A percentile compares a stretch with the other conserved stretches of the same genome.
Evolutionary conservation across 30 jellyfish, hydroid and myxozoan genomes (phyloP).

Genomic region (Sanderia malayensis): DNA sequence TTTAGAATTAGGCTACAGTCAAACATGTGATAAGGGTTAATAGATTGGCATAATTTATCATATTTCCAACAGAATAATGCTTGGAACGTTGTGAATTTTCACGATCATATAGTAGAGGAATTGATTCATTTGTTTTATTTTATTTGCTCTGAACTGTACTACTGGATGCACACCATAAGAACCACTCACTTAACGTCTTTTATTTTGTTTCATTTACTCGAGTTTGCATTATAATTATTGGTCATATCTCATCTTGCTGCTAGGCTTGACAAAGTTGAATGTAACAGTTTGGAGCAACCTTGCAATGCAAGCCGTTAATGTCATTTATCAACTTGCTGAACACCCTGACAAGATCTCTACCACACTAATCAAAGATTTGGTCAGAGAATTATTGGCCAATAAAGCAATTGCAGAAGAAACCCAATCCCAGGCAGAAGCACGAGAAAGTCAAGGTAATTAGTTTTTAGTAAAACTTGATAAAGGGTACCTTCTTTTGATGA

Average conservation of each 20-base stretch:
- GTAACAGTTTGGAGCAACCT: conserved; percentile 73
- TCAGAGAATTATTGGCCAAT: conserved; percentile 37
- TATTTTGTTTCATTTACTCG: not conserved
- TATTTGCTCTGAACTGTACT: too few relatives aligned
- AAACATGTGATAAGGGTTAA: too few relatives aligned
- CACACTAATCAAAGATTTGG: conserved; percentile 51
- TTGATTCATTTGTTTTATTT: too few relatives aligned
- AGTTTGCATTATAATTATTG: not conserved
- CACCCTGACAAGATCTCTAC: conserved; percentile 80
- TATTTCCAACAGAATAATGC: too few relatives aligned
- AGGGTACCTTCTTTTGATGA: too few relatives aligned
- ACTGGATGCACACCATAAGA: too few relatives aligned
- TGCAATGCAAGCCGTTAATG: conserved; percentile 71
- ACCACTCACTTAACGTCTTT: not conserved
- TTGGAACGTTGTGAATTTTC: too few relatives aligned
- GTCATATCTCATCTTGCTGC: not conserved
- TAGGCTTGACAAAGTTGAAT: conserved; percentile 39
- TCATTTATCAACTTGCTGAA: conserved; percentile 80
- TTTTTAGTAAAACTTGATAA: too few relatives aligned
- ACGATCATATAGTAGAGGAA: too few relatives aligned
- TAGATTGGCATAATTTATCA: too few relatives aligned
- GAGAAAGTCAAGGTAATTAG: conserved; percentile 12
- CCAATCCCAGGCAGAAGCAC: not conserved
- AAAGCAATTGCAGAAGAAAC: conserved; percentile 1
- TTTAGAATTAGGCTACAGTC: too few relatives aligned